A percentile compares a stretch with the other conserved stretches of the same genome.
Evolutionary conservation across 1,140 invertebrate species (phyloP).

Genomic region (Aporrectodea caliginosa): DNA sequence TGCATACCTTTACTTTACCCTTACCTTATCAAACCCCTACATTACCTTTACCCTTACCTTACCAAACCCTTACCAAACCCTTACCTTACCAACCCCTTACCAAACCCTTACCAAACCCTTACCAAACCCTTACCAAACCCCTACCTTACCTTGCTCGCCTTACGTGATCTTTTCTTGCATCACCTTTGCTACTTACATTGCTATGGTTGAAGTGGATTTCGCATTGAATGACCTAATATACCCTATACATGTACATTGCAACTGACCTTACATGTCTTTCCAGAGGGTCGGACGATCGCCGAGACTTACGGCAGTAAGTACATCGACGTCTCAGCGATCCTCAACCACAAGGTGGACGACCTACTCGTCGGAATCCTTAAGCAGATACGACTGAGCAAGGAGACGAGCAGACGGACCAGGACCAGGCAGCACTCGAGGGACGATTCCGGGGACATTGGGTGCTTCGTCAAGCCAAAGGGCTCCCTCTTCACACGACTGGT

Average conservation of each 20-base stretch:
- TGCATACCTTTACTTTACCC: too few species aligned
- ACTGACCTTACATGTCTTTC: neutral
- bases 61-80: too few species aligned
- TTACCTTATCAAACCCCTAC: too few species aligned
- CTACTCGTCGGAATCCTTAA: slow-evolving; percentile 31
- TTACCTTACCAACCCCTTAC: too few species aligned
- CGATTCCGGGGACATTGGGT: slow-evolving; percentile 7
- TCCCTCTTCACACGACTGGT: slow-evolving; percentile 16
- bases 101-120: too few species aligned
- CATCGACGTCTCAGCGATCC: slow-evolving; percentile 33
- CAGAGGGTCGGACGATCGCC: slow-evolving; percentile 28
- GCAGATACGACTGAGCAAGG: slow-evolving; percentile 29
- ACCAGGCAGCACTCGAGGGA: slow-evolving; percentile 1
- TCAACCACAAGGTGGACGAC: slow-evolving; percentile 32
- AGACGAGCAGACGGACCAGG: slow-evolving; percentile 3
- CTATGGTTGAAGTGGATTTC: too few species aligned
- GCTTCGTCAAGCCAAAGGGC: slow-evolving; percentile 12
- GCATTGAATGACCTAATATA: neutral
- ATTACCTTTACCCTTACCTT: too few species aligned
- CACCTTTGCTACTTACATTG: too few species aligned
- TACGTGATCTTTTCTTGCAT: too few species aligned
- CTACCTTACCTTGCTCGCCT: too few species aligned
- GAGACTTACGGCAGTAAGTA: slow-evolving; percentile 29
- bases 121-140: too few species aligned
- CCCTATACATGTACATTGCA: neutral